phyloP scores from a whole-genome alignment of 2,797 vertebrate genomes.

The Pyrocephalus nanus region DNA sequence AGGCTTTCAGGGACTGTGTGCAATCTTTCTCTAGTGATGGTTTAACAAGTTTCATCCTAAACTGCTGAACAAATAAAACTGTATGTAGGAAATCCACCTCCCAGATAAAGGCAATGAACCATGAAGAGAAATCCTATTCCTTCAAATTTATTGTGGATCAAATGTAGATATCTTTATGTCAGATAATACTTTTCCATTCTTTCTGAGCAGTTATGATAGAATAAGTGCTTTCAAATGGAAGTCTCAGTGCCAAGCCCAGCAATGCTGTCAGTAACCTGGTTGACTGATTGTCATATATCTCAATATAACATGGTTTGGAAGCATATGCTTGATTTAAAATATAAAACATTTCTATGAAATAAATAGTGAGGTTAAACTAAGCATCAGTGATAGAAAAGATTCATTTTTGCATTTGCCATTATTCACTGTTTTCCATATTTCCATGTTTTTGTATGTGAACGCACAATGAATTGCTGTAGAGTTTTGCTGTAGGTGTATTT shows the following conservation, averaged over 20 bases:
- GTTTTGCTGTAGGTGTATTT: background rate
- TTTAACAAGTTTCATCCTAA: conserved; percentile 22
- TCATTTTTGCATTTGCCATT: background rate
- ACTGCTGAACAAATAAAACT: conserved; percentile 37
- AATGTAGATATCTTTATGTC: conserved; percentile 36
- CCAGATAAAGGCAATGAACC: conserved; percentile 9
- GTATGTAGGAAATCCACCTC: background rate
- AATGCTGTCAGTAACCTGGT: background rate
- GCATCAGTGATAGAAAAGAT: background rate
- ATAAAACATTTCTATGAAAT: background rate
- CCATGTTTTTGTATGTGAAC: background rate
- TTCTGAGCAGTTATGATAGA: background rate
- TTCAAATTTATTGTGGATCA: conserved; percentile 43
- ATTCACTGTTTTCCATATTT: background rate
- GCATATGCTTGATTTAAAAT: background rate
- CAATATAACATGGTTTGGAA: background rate
- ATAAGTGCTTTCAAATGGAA: conserved; percentile 8
- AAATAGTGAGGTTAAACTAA: background rate
- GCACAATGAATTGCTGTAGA: background rate
- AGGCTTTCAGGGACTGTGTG: background rate
- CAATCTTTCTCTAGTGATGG: background rate
- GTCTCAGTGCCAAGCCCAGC: background rate
- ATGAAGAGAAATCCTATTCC: conserved; percentile 12
- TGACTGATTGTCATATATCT: background rate
- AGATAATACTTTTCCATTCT: conserved; percentile 7